Conservation (phyloP, 2,797 vertebrate species). For the Lemur catta region DNA sequence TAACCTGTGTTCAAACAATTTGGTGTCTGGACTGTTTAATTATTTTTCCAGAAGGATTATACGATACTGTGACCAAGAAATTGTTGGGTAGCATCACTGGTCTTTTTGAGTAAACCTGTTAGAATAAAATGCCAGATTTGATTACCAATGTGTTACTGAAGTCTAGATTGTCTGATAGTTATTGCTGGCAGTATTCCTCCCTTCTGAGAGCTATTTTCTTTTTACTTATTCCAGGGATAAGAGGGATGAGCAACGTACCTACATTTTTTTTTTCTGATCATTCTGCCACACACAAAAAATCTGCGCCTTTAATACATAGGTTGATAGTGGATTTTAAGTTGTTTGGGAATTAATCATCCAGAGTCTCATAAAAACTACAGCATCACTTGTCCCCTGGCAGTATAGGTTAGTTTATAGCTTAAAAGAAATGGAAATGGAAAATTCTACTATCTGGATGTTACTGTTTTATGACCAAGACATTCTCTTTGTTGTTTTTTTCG, state of each 20-base stretch:
- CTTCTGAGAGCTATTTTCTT: not conserved
- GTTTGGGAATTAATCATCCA: not conserved
- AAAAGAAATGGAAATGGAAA: conserved; percentile 17
- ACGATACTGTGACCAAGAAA: conserved; percentile 22
- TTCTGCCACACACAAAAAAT: not conserved
- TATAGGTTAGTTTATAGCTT: conserved; percentile 7
- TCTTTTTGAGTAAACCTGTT: conserved; percentile 26
- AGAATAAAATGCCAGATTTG: not conserved
- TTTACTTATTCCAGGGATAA: not conserved
- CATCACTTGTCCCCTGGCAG: not conserved
- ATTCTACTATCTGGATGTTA: conserved; percentile 42
- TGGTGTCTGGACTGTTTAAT: not conserved
- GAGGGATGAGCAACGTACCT: not conserved
- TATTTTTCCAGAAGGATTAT: not conserved
- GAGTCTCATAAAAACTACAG: not conserved
- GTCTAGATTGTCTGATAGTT: not conserved
- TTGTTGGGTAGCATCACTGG: not conserved
- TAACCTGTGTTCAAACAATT: not conserved
- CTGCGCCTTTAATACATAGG: not conserved
- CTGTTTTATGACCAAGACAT: not conserved
- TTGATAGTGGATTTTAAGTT: not conserved
- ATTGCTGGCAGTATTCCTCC: not conserved
- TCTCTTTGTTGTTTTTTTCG: conserved; percentile 17
- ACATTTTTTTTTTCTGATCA: not conserved
- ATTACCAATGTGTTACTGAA: not conserved